Evolutionary conservation across 2,888 invertebrate species (phyloP), one percentile per base, ranked within the genome.

Genomic region (Cyclophora punctaria): DNA sequence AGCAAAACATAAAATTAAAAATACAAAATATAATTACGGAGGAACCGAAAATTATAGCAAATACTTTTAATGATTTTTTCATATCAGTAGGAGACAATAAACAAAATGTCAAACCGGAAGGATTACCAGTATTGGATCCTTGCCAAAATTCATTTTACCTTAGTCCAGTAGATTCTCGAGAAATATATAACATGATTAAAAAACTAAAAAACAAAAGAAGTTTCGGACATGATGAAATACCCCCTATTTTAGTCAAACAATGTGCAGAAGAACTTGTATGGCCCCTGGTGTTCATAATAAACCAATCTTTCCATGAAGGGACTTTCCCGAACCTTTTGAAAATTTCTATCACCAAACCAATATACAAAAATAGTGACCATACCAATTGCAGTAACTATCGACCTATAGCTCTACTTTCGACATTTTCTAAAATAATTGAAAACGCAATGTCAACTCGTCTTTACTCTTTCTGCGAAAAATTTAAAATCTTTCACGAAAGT

Each of bases 331-430:
- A 53, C 44, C 7, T 34, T 5, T 34, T 53, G 35, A 58, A 55
- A 49, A 49, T 41, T 34, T 6, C 52, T 2, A 5, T 56, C 7
- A 47, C 57, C 37, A 57, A 53, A 48, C 56, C 59, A 7, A 45
- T 57, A 3, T 47, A 51, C 48, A 54, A 58, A 40, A 55, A 55
- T 47, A 45, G 48, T 33, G 5, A 20, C 1, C 52, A 51, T 48
- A 40, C 34, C 4, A 48, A 56, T 7, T 49, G 53, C 0, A 58
- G 44, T n/a, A 56, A 52, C 6, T 60, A 57, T 41, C 49, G 59
- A 3, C 57, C 59, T 3, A 56, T 57, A 35, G 56, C 59, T 3
- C 46, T 55, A 6, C 20, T 53, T 35, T 50, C 59, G 5, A 53
- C 51, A 5, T 37, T 45, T 3, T 56, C 56, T 5, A 54, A 49